Evolutionary conservation across 1,140 invertebrate genomes (phyloP), one percentile per base, ranked within the genome.

Genomic region (Choristoneura fumiferana): DNA sequence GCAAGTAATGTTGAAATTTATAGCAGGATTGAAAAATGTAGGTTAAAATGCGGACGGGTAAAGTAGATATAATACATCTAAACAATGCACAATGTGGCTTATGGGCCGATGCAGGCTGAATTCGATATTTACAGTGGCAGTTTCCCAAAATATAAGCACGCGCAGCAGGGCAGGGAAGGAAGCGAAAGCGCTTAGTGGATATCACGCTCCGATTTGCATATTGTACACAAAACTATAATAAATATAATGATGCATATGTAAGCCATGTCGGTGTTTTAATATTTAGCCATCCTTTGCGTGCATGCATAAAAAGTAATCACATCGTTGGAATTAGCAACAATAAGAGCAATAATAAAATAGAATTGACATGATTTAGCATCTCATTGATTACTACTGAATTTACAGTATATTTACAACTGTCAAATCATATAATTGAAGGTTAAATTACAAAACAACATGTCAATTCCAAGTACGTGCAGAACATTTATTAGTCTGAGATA

Each of bases 171-270:
- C 33, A 17, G 33, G 34, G 52, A 54, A 33, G 22, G 34, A 15
- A 54, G 17, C 54, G 54, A 57, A 66, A 68, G 62, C 64, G 65
- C 62, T 58, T 62, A 69, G 63, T 62, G 63, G 33, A 18, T 35
- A 74, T 80, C 81, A 84, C 76, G 77, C 76, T 84, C 79, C 79
- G 78, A 81, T 84, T 84, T 82, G 77, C 79, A 82, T 82, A 78
- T 76, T 67, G 69, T 69, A 56, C 80, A 81, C 74, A 76, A 84
- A 84, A 87, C 78, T 84, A 78, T 76, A 79, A 71, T 67, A 84
- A 87, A 76, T 84, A 78, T 76, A 79, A 71, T 67, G 71, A 64
- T 67, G 70, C 73, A 66, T 73, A 57, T 38, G 33, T 43, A 29
- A 29, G 22, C 22, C 22, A 29, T 29, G 22, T 6, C n/a, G n/a